Conservation (phyloP, 2,797 vertebrate genomes). For the Sebastes hubbsi region DNA sequence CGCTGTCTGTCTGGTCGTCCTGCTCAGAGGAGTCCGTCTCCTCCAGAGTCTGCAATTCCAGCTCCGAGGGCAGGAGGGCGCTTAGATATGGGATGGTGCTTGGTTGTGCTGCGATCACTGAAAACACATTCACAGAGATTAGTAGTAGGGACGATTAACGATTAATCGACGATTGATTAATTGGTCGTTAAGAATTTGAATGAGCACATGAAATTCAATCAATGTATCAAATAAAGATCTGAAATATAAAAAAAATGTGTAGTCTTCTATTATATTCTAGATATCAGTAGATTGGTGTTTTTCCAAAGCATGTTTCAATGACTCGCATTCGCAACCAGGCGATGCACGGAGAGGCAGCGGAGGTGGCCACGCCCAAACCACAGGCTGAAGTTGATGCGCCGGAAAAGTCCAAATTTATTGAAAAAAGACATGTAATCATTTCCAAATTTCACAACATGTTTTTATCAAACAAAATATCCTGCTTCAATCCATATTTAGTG, state of each 20-base stretch:
- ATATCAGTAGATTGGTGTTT: background rate
- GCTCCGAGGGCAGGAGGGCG: slow-evolving; percentile 94
- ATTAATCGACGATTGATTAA: too few relatives aligned
- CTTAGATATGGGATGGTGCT: slow-evolving; percentile 93
- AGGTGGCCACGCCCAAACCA: background rate
- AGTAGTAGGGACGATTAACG: background rate
- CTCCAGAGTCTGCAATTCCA: slow-evolving; percentile 96
- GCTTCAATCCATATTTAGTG: too few relatives aligned
- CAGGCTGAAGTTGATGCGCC: background rate
- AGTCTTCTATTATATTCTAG: background rate
- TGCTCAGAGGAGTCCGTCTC: slow-evolving; percentile 98
- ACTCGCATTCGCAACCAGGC: background rate
- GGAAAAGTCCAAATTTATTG: background rate
- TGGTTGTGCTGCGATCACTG: slow-evolving; percentile 94
- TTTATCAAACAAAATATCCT: too few relatives aligned
- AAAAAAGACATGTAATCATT: too few relatives aligned
- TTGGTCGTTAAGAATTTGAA: too few relatives aligned
- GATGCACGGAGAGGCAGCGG: background rate
- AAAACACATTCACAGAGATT: background rate
- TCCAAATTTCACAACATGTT: too few relatives aligned
- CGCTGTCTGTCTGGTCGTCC: slow-evolving; percentile 95
- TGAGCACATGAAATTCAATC: background rate
- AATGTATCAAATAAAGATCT: background rate
- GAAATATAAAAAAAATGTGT: background rate
- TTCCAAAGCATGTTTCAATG: background rate